Evolutionary conservation across 2,797 vertebrate species (phyloP), one percentile per base, ranked within the genome.

Genomic region (Lerista edwardsae): DNA sequence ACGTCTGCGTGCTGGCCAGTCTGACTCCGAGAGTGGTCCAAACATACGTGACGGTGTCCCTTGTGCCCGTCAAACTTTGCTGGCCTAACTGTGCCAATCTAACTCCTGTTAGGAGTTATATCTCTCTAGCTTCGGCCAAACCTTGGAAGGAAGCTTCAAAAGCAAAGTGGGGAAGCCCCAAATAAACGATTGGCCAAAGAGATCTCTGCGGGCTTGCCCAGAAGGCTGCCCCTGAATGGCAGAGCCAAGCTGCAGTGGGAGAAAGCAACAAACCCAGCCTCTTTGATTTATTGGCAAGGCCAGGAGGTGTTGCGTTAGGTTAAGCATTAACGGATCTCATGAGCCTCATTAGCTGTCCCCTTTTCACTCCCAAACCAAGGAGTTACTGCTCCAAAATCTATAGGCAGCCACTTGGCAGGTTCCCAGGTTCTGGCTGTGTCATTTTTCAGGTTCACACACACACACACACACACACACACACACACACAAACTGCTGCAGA

Each of bases 241-340:
- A 84, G 82, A 69, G 55, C 12, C 3, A 1, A n/a, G 82, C 39
- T 23, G 41, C 67, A 1, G 4, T 36, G 3, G 1, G 68, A 65
- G 73, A 0, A 83, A 17, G 0, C n/a, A 41, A 83, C 25, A 8
- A 39, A 47, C 55, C 47, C 75, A 75, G 1, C 0, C 59, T 5
- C 62, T 85, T 64, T 92, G 92, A 92, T 94, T 92, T 93, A 94
- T 92, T 31, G 1, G 75, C 88, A 85, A 84, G 86, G 85, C 85
- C 0, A 10, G 88, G 10, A 89, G 89, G 89, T 92, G 91, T 92
- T 94, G 89, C 87, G 74, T 87, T 86, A 91, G 93, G 92, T 93
- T 91, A 94, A 94, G 89, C 86, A 93, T 92, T 92, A 94, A 91
- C 93, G 89, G 92, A 93, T 92, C 93, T 94, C 93, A 87, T 90